Evolutionary conservation across 2,888 invertebrate genomes (phyloP).

Genomic region (Amphiduros pacificus): DNA sequence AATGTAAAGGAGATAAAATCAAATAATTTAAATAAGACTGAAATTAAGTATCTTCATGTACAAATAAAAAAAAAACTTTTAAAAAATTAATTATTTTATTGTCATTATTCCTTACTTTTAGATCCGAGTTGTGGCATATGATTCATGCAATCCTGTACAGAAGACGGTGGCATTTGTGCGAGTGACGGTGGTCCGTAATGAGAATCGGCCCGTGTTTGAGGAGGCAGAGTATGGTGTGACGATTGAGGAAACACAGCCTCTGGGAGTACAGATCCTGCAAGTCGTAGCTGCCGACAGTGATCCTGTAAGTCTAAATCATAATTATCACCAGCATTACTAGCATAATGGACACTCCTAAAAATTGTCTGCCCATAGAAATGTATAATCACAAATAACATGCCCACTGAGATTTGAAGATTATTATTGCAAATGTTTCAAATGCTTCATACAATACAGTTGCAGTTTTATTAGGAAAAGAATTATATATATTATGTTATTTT

Average conservation of each 20-base stretch:
- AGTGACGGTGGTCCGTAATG: conserved; percentile 43
- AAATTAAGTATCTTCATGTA: background rate
- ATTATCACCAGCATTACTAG: too few species aligned
- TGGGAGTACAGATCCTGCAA: conserved; percentile 36
- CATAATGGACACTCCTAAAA: too few species aligned
- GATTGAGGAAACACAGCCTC: conserved; percentile 37
- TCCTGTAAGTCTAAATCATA: conserved; percentile 28
- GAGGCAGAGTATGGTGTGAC: conserved; percentile 32
- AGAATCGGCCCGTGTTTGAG: conserved; percentile 37
- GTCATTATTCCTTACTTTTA: conserved; percentile 10
- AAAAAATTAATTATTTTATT: background rate
- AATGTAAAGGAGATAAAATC: too few species aligned
- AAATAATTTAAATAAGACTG: background rate
- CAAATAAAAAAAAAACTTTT: background rate
- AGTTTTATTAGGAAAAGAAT: too few species aligned
- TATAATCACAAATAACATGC: too few species aligned
- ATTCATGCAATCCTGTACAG: conserved; percentile 32
- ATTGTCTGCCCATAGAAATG: too few species aligned
- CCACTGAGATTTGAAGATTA: too few species aligned
- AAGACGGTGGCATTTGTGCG: conserved; percentile 34
- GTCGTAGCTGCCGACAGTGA: conserved; percentile 49
- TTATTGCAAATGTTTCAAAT: too few species aligned
- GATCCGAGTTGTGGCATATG: conserved; percentile 44
- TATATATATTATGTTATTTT: too few species aligned
- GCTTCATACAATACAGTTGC: too few species aligned